These are phyloP conservation scores for Piezodorus guildinii DNA, from an alignment of 1,140 invertebrate species.

Conservation along the genomic window DNA sequence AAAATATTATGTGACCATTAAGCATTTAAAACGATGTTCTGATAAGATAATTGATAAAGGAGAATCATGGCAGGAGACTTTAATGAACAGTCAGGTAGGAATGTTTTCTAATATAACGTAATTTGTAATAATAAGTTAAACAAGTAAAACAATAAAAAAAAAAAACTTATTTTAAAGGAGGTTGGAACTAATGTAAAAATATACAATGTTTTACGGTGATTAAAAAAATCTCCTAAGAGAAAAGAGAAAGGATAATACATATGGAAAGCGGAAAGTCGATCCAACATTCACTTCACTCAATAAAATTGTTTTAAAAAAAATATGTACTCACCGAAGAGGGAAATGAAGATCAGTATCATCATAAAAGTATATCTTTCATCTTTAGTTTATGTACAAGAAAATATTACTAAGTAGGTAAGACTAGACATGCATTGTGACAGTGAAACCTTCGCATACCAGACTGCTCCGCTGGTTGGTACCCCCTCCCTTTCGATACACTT, in stretches of 20 bases:
- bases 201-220: too few species aligned
- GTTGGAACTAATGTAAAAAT: too few species aligned
- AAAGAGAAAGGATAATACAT: not conserved
- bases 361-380: not conserved
- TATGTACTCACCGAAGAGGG: conserved; percentile 9
- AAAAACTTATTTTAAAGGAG: too few species aligned
- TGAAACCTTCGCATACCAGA: conserved; percentile 4
- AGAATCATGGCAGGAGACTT: too few species aligned
- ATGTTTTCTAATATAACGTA: too few species aligned
- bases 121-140: too few species aligned
- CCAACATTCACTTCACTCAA: not conserved
- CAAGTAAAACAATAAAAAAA: too few species aligned
- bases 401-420: not conserved
- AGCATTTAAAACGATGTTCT: too few species aligned
- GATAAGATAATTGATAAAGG: too few species aligned
- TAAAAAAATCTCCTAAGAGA: not conserved
- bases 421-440: conserved; percentile 1
- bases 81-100: too few species aligned
- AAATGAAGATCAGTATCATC: conserved; percentile 4
- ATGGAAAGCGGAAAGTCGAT: not conserved
- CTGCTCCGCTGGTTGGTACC: not conserved
- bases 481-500: not conserved
- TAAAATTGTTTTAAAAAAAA: not conserved
- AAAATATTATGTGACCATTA: too few species aligned
- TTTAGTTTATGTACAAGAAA: not conserved